Base-by-base conservation (phyloP, 2,888 invertebrate genomes). In the Teleogryllus oceanicus region DNA sequence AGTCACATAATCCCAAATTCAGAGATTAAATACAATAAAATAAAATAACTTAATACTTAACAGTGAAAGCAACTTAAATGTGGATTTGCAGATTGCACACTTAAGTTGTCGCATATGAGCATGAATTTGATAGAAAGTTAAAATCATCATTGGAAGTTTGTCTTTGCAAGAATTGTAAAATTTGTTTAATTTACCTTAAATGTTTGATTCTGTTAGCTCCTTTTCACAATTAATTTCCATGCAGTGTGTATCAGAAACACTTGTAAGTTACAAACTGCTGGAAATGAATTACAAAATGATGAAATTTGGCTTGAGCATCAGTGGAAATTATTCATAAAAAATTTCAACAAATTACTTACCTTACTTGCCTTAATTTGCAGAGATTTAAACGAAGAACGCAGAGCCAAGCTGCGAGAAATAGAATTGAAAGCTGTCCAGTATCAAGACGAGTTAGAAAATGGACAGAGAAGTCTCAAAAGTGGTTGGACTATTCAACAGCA, bases 391-490 rank as follows among this genome's bases (percentile, higher is more conserved):
- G 93, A 92, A 85, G 92, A 94, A 85, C 90, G 93, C 84, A 92
- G 96, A 77, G 91, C 90, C 83, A 92, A 92, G 85, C 87, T 96
- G 81, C 90, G 98, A 49, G 98, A 98, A 87, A 95, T 99, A 84
- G 99, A 99, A 89, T 92, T 98, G 83, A 96, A 96, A 88, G 95
- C 96, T 79, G 91, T 98, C 89, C 95, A 96, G 86, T 98, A 97
- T 89, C 96, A 97, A 87, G 98, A 98, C 89, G 98, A 98, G 87
- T 87, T 98, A 84, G 98, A 98, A 88, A 93, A 93, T 3, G 97
- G 97, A 1, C 90, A 92, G 84, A 90, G 94, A 81, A 90, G 90
- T 62, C 86, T 94, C 37, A 93, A 94, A 84, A 87, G 91, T 78
- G 94, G 92, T 11, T 94, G 95, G 91, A 90, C 92, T 12, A 89